Base-by-base conservation (phyloP, 2,113 vertebrate species). In the Chloropsis cyanopogon region DNA sequence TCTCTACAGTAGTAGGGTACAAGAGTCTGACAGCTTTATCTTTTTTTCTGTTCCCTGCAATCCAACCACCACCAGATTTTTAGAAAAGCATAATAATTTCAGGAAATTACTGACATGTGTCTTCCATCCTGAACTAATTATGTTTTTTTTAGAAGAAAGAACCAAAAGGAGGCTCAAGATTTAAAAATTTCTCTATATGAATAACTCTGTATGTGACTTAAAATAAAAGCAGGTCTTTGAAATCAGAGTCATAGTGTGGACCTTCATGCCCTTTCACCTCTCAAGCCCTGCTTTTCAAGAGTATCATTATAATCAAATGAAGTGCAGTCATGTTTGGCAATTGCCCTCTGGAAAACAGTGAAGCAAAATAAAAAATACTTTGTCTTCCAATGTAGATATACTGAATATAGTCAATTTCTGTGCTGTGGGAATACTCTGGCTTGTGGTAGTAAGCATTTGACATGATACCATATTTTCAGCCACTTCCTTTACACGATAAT, bases 181-280 rank as follows among this genome's bases (percentile, higher is more conserved):
- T 98, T 98, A 98, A 97, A 98, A 98, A 96, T 97, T 98, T 97
- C 96, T 98, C 97, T 98, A 93, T 98, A 97, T 97, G 96, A 98
- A 98, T 96, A 98, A 98, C 96, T 96, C 96, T 98, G 97, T 98
- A 97, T 98, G 97, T 98, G 97, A 98, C 81, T 98, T 97, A 98
- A 98, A 99, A 98, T 98, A 98, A 98, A 98, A 97, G 92, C 31
- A 97, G 97, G 95, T 50, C 80, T 93, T 89, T 82, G 52, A 94
- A 87, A 80, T 84, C 71, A 82, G 72, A 86, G 54, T 9, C 35
- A 12, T 4, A 44, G 29, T 23, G 14, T 35, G 28, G n/a, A 24
- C 46, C 59, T 64, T 88, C 59, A 33, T 37, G 64, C 9, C 33
- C 50, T 53, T 82, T 60, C 64, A 69, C 14, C 29, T 72, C 66